Evolutionary conservation across 2,888 invertebrate genomes (phyloP).

Genomic region (Hybos culiciformis): DNA sequence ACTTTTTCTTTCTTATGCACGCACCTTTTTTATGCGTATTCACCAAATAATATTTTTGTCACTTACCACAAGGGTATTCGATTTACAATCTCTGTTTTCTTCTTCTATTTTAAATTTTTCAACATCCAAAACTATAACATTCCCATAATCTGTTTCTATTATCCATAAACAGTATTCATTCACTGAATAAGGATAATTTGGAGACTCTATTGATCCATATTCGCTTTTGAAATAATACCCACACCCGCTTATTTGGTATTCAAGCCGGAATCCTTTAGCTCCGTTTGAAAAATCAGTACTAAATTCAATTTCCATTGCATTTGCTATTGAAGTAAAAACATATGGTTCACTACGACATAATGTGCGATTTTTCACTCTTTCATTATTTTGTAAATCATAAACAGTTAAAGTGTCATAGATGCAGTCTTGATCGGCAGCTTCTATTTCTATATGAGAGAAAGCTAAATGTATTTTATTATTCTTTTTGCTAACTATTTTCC

Average conservation of each 20-base stretch:
- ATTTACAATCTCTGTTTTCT: slow-evolving; percentile 39
- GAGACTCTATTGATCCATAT: slow-evolving; percentile 44
- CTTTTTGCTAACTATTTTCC: slow-evolving; percentile 56
- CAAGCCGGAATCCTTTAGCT: slow-evolving; percentile 62
- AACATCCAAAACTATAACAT: slow-evolving; percentile 52
- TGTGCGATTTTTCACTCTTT: slow-evolving; percentile 23
- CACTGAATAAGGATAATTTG: slow-evolving; percentile 49
- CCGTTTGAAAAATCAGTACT: slow-evolving; percentile 41
- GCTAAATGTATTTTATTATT: slow-evolving; percentile 70
- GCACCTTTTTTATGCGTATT: too few species aligned
- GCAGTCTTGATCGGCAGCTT: slow-evolving; percentile 36
- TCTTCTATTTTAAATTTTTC: slow-evolving; percentile 49
- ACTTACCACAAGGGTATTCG: slow-evolving; percentile 47
- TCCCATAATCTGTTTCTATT: slow-evolving; percentile 51
- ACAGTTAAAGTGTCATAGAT: slow-evolving; percentile 44
- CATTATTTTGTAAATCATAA: slow-evolving; percentile 34
- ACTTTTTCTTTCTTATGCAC: too few species aligned
- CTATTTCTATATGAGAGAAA: slow-evolving; percentile 66
- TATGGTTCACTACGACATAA: slow-evolving; percentile 20
- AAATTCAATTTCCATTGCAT: slow-evolving; percentile 43
- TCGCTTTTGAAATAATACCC: slow-evolving; percentile 49
- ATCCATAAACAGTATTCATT: slow-evolving; percentile 62
- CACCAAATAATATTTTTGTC: too few species aligned
- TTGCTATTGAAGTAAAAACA: slow-evolving; percentile 21
- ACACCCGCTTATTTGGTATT: slow-evolving; percentile 68